Evolutionary conservation across 64 coral and sea anemone species (phyloP), one percentile per base, ranked within the genome.

Genomic region (Dendrophyllia cribrosa): DNA sequence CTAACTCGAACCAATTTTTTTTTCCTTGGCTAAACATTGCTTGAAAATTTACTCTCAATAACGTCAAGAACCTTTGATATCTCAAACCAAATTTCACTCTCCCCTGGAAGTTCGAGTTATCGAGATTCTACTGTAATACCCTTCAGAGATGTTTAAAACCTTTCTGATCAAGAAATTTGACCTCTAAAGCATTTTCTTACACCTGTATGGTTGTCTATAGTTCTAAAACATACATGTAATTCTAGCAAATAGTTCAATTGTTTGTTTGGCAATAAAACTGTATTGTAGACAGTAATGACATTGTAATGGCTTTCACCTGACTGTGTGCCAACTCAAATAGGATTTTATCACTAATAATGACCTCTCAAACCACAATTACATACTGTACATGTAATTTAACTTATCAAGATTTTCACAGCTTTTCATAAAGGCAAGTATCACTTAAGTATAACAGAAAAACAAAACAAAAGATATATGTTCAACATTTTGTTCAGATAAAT

Each of bases 341-440:
- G 72, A 47, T 13, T 12, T 75, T 51, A 77, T 77, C 3, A 77
- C 21, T 55, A 52, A 76, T 76, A 77, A 55, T 56, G 51, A 56
- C n/a, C 75, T 56, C 4, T 77, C n/a, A 58, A 77, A 53, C 48
- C 75, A 77, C 21, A 53, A 77, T 25, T 49, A 25, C 51, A 24
- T n/a, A 50, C 0, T 17, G 19, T 8, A 47, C 47, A n/a, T 3
- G 11, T 24, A 70, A 26, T 34, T 34, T 34, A 34, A 34, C 34
- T 34, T 5, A 19, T 12, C 44, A 51, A 45, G 14, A 74, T 74
- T 74, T 74, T 74, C 43, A 74, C 12, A 74, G 43, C 9, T 15
- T 17, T 10, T 72, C 45, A 58, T 9, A 56, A 56, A 56, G 12
- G 53, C 53, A 56, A 12, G 12, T 47, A 2, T 6, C 16, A 17